phyloP scores from a whole-genome alignment of 2,113 vertebrate species.

The Polyodon spathula region DNA sequence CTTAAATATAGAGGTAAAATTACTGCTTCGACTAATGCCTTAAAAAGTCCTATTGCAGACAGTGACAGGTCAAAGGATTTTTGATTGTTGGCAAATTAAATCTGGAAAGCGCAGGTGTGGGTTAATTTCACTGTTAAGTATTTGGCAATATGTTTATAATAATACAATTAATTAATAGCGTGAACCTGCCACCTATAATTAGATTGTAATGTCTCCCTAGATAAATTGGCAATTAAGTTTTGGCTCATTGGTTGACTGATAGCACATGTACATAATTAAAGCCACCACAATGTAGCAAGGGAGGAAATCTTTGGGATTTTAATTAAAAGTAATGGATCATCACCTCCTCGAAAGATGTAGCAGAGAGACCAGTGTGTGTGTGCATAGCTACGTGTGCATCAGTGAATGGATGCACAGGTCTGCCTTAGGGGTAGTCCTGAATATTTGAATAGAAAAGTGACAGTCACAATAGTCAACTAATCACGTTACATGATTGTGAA shows the following conservation, averaged over 20 bases:
- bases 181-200: slow-evolving; percentile 40
- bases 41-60: too few relatives aligned
- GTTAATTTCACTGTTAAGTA: slow-evolving; percentile 23
- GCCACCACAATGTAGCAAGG: slow-evolving; percentile 45
- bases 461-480: too few relatives aligned
- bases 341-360: slow-evolving; percentile 6
- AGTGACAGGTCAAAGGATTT: too few relatives aligned
- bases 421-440: too few relatives aligned
- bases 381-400: too few relatives aligned
- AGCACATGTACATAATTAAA: slow-evolving; percentile 27
- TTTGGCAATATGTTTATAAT: background rate
- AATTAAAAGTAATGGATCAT: slow-evolving; percentile 45
- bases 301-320: slow-evolving; percentile 41
- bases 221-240: slow-evolving; percentile 53
- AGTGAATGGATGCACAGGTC: too few relatives aligned
- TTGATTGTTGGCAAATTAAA: too few relatives aligned
- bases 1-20: too few relatives aligned
- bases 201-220: slow-evolving; percentile 48
- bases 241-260: slow-evolving; percentile 43
- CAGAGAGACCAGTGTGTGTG: background rate
- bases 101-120: background rate
- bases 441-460: too few relatives aligned
- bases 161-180: background rate
- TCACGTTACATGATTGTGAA: too few relatives aligned
- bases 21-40: too few relatives aligned